Percentiles rank a stretch among this genome's conserved stretches.
Evolutionary conservation across 2,888 invertebrate genomes (phyloP).

Genomic region (Leptopterna dolabrata): DNA sequence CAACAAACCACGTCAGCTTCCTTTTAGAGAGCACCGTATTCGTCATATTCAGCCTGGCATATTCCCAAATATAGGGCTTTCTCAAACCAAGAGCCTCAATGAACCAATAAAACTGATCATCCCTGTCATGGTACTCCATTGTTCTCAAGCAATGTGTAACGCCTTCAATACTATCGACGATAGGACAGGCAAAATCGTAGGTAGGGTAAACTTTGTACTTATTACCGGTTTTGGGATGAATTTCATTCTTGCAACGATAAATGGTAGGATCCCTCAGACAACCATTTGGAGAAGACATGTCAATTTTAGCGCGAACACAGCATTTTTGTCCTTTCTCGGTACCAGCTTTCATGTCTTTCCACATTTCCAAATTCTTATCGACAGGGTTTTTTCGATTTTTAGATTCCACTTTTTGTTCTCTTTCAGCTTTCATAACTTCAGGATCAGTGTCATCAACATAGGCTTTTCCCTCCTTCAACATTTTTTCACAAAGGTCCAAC

Average conservation of each 20-base stretch:
- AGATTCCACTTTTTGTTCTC: conserved; percentile 90
- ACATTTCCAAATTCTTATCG: conserved; percentile 85
- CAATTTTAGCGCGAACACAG: conserved; percentile 96
- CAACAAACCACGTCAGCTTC: conserved; percentile 98
- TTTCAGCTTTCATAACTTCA: conserved; percentile 92
- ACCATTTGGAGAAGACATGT: conserved; percentile 95
- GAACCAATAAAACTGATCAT: conserved; percentile 98
- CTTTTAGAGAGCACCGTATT: conserved; percentile 98
- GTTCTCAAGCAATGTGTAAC: conserved; percentile 98
- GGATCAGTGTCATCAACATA: conserved; percentile 97
- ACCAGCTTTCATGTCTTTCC: conserved; percentile 96
- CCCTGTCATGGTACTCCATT: conserved; percentile 98
- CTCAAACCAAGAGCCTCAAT: conserved; percentile 87
- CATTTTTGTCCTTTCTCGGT: conserved; percentile 83
- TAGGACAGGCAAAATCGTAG: conserved; percentile 99
- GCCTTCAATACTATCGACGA: conserved; percentile 96
- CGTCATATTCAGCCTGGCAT: conserved; percentile 93
- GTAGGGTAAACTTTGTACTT: conserved; percentile 99
- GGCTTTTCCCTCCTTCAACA: conserved; percentile 89
- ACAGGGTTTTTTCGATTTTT: conserved; percentile 73
- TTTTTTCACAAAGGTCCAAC: conserved; percentile 85
- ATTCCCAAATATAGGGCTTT: conserved; percentile 96
- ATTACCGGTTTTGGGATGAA: conserved; percentile 91
- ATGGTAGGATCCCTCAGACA: conserved; percentile 98
- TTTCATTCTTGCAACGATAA: conserved; percentile 92